Evolutionary conservation across 2,888 invertebrate genomes (phyloP).

Genomic region (Eurois occulta): DNA sequence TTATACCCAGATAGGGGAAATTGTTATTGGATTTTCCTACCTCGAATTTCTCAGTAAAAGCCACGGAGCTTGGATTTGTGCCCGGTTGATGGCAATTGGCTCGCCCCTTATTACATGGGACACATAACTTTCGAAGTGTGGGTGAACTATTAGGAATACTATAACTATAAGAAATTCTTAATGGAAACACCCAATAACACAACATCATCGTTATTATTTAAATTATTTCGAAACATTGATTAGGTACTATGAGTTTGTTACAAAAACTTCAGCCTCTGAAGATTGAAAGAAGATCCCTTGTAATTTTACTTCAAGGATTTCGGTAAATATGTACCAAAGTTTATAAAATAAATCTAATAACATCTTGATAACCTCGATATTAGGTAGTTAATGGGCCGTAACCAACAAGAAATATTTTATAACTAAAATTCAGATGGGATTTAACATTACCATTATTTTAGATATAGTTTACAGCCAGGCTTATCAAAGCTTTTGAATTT

Average conservation of each 20-base stretch:
- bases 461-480: slow-evolving; percentile 25
- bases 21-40: background rate
- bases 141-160: too few species aligned
- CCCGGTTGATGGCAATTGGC: background rate
- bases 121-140: background rate
- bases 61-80: background rate
- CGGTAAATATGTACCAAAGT: slow-evolving; percentile 4
- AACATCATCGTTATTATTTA: background rate
- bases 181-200: background rate
- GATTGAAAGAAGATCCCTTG: background rate
- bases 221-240: background rate
- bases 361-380: slow-evolving; percentile 20
- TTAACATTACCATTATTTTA: slow-evolving; percentile 23
- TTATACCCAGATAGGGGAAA: background rate
- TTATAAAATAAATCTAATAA: slow-evolving; percentile 32
- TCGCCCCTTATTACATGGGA: background rate
- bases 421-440: slow-evolving; percentile 27
- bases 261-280: background rate
- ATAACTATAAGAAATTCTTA: too few species aligned
- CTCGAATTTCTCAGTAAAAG: background rate
- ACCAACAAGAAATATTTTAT: slow-evolving; percentile 33
- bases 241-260: background rate
- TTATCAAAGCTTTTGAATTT: slow-evolving; percentile 19
- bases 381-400: slow-evolving; percentile 8
- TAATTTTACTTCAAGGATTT: slow-evolving; percentile 23